Percentiles rank a stretch among this genome's conserved stretches.
These are phyloP conservation scores for Pseudococcus jackbeardsleyi DNA, from an alignment of 2,888 invertebrate genomes.

Conservation along the genomic window DNA sequence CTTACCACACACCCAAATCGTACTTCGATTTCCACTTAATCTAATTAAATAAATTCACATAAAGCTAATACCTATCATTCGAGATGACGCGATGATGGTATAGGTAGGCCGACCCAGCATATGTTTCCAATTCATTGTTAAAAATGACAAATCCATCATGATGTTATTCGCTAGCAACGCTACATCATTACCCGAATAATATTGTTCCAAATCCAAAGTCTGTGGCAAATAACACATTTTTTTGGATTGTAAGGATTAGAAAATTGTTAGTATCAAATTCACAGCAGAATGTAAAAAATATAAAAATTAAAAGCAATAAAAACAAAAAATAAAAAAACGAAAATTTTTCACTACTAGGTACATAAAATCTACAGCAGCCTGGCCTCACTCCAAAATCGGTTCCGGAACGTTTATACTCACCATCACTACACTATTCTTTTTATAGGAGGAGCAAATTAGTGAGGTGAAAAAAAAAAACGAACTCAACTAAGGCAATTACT, in stretches of 20 bases:
- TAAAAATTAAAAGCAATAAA: slow-evolving; percentile 47
- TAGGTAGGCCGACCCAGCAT: slow-evolving; percentile 97
- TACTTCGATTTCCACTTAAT: not conserved
- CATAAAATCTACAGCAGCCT: not conserved
- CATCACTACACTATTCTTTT: not conserved
- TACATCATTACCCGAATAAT: slow-evolving; percentile 97
- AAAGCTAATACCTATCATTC: slow-evolving; percentile 80
- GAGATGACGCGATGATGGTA: slow-evolving; percentile 87
- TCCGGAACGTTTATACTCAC: not conserved
- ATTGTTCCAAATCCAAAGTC: slow-evolving; percentile 93
- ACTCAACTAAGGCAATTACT: not conserved
- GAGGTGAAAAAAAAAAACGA: not conserved
- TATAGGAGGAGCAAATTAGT: not conserved
- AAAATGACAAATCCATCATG: slow-evolving; percentile 92
- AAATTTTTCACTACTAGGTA: not conserved
- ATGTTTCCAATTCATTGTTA: slow-evolving; percentile 96
- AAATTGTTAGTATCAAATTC: slow-evolving; percentile 51
- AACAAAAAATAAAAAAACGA: slow-evolving; percentile 66
- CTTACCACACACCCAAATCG: slow-evolving; percentile 4
- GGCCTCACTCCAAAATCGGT: not conserved
- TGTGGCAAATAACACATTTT: slow-evolving; percentile 70
- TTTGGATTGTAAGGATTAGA: not conserved
- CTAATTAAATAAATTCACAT: not conserved
- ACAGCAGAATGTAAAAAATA: slow-evolving; percentile 12
- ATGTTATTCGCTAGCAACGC: slow-evolving; percentile 94